phyloP scores from a whole-genome alignment of 2,113 vertebrate species.

The Chionodraco myersi region DNA sequence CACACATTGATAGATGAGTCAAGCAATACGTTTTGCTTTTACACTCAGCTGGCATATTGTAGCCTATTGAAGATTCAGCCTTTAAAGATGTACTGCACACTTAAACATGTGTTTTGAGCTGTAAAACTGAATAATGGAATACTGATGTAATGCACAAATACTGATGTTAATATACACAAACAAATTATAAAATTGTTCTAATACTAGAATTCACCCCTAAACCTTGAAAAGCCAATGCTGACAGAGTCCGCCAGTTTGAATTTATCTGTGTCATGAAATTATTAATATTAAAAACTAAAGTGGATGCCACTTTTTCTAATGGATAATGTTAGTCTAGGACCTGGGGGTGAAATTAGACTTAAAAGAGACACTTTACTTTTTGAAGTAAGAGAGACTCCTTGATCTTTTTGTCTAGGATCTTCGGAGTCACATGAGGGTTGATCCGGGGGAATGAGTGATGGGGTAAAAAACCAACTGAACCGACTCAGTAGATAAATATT shows the following conservation, averaged over 20 bases:
- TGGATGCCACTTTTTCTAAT: too few species aligned
- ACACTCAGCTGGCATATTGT: conserved; percentile 1
- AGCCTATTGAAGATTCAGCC: background rate
- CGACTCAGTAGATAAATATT: conserved; percentile 23
- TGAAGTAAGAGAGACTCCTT: conserved; percentile 1
- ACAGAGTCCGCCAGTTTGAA: too few species aligned
- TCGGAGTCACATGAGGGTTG: conserved; percentile 7
- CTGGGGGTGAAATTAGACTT: background rate
- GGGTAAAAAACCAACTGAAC: background rate
- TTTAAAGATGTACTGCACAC: background rate
- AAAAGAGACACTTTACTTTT: too few species aligned
- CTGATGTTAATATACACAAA: too few species aligned
- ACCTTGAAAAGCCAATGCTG: too few species aligned
- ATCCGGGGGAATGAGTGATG: background rate
- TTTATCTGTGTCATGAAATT: too few species aligned
- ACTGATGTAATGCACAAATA: too few species aligned
- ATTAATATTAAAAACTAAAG: too few species aligned
- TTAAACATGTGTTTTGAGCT: too few species aligned
- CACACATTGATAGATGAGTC: conserved; percentile 23
- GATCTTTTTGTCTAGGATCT: background rate
- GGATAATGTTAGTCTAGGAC: background rate
- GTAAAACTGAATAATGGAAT: too few species aligned
- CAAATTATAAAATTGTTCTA: too few species aligned
- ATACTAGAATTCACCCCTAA: too few species aligned
- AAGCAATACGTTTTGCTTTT: conserved; percentile 19